These are phyloP conservation scores for Palythoa grandis DNA, from an alignment of 92 coral and sea anemone genomes.

Conservation along the genomic window DNA sequence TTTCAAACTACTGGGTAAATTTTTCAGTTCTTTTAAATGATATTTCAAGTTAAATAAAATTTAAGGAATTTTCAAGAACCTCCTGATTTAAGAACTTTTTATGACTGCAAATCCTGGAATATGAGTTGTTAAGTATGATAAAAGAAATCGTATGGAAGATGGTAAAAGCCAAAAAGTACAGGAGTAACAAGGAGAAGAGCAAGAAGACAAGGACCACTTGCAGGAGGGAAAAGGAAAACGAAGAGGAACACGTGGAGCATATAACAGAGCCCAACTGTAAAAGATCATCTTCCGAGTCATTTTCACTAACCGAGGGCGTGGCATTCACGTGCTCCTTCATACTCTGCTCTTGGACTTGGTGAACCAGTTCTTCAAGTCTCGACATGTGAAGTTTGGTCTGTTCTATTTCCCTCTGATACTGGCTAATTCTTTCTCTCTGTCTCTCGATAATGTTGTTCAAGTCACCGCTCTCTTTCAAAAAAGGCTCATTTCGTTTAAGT, in stretches of 20 bases:
- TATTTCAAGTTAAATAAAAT: too few species aligned
- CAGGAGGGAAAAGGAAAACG: not conserved
- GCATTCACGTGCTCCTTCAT: conserved; percentile 87
- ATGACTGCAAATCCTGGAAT: too few species aligned
- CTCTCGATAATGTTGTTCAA: conserved; percentile 73
- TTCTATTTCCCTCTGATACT: conserved; percentile 93
- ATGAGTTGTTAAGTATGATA: too few species aligned
- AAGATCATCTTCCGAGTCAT: not conserved
- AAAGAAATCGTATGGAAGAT: too few species aligned
- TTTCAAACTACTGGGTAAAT: too few species aligned
- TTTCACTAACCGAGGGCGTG: conserved; percentile 84
- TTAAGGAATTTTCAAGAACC: too few species aligned
- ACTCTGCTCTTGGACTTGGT: conserved; percentile 97
- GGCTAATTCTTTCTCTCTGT: conserved; percentile 84
- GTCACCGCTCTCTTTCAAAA: conserved; percentile 64
- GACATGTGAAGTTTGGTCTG: conserved; percentile 92
- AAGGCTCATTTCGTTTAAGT: conserved; percentile 69
- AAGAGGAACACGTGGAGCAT: not conserved
- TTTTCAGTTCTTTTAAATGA: too few species aligned
- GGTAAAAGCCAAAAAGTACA: too few species aligned
- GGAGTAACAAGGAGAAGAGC: not conserved
- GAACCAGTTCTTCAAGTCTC: conserved; percentile 88
- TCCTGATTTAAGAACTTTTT: too few species aligned
- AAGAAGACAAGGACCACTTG: not conserved
- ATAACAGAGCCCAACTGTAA: not conserved